Conservation (phyloP, 2,797 vertebrate species). For the Microctenopoma steveboyesi region DNA sequence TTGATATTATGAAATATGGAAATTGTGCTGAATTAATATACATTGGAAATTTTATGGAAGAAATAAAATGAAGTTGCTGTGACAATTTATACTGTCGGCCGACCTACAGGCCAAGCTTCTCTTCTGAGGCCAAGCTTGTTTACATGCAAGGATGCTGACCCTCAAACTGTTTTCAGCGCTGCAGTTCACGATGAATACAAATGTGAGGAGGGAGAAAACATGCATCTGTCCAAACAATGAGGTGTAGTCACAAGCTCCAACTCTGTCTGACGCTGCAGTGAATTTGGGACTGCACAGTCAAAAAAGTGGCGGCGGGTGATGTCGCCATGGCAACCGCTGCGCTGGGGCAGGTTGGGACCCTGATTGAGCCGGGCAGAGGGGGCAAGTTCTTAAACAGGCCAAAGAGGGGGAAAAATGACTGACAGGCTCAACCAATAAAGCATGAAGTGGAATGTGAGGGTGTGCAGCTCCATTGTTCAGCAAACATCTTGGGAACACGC, state of each 20-base stretch:
- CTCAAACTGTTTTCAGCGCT: slow-evolving; percentile 35
- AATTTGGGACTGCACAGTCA: slow-evolving; percentile 52
- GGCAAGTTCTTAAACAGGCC: slow-evolving; percentile 36
- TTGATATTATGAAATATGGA: slow-evolving; percentile 20
- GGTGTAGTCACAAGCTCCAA: background rate
- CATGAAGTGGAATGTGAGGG: slow-evolving; percentile 70
- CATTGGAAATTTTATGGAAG: slow-evolving; percentile 42
- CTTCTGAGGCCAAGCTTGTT: slow-evolving; percentile 45
- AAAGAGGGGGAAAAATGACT: slow-evolving; percentile 51
- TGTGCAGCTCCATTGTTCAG: slow-evolving; percentile 63
- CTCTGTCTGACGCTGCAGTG: slow-evolving; percentile 39
- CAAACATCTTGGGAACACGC: slow-evolving; percentile 73
- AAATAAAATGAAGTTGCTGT: slow-evolving; percentile 37
- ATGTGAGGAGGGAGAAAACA: slow-evolving; percentile 19
- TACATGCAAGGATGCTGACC: slow-evolving; percentile 60
- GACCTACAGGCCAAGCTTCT: slow-evolving; percentile 36
- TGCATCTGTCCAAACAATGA: background rate
- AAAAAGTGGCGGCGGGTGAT: slow-evolving; percentile 34
- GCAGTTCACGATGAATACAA: slow-evolving; percentile 51
- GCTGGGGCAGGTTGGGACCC: slow-evolving; percentile 53
- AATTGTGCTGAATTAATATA: slow-evolving; percentile 22
- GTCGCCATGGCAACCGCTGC: slow-evolving; percentile 55
- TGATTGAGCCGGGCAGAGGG: slow-evolving; percentile 24
- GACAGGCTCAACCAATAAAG: slow-evolving; percentile 70
- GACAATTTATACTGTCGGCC: slow-evolving; percentile 32